Percentiles rank a stretch among this genome's conserved stretches.
Evolutionary conservation across 2,797 vertebrate genomes (phyloP).

Genomic region (Lophotriccus pileatus): DNA sequence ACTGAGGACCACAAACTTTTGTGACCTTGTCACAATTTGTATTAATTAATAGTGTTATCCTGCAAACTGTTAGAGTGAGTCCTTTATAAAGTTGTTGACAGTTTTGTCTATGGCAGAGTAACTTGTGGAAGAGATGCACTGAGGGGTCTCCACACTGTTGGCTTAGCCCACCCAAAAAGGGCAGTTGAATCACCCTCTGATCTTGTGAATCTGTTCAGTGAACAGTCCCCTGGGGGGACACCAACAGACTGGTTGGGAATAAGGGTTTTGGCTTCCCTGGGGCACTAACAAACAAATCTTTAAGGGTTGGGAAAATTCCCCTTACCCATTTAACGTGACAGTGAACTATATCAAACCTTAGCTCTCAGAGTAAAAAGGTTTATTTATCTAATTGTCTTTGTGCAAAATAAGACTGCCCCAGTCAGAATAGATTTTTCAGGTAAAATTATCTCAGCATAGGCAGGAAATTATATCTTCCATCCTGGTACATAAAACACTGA

Average conservation of each 20-base stretch:
- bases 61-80: neutral
- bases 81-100: neutral
- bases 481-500: neutral
- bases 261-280: neutral
- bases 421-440: neutral
- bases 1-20: neutral
- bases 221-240: too few relatives aligned
- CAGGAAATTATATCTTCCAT: neutral
- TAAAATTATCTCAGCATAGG: neutral
- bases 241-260: neutral
- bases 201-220: neutral
- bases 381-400: neutral
- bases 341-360: neutral
- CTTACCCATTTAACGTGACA: neutral
- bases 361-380: neutral
- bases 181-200: neutral
- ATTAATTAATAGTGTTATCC: neutral
- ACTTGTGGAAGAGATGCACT: neutral
- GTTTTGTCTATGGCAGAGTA: neutral
- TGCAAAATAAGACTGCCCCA: rapidly evolving
- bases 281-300: neutral
- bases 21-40: neutral
- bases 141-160: neutral
- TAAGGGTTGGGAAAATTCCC: neutral
- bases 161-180: neutral